phyloP scores from a whole-genome alignment of 2,888 invertebrate species.

The Perizoma affinitatum region DNA sequence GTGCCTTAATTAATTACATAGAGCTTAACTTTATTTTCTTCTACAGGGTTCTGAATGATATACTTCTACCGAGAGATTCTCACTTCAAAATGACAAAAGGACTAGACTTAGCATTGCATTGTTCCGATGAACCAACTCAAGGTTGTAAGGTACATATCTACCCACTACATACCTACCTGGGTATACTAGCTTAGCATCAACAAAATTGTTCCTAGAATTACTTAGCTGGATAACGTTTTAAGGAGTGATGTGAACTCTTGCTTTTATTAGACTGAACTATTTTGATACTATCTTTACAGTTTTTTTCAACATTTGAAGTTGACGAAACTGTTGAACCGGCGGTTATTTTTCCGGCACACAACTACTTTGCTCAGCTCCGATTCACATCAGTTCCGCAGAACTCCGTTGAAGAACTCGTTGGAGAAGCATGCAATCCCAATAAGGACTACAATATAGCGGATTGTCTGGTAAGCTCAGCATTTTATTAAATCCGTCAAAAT shows the following conservation, averaged over 20 bases:
- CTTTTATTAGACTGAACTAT: background rate
- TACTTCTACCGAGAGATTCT: slow-evolving; percentile 10
- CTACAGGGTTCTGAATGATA: slow-evolving; percentile 11
- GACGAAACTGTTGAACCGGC: slow-evolving; percentile 53
- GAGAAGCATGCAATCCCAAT: slow-evolving; percentile 42
- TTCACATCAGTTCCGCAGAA: slow-evolving; percentile 53
- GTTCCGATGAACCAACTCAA: slow-evolving; percentile 45
- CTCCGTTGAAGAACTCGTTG: slow-evolving; percentile 46
- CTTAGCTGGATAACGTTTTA: too few species aligned
- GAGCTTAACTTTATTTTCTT: background rate
- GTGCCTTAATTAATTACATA: too few species aligned
- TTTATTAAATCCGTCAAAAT: too few species aligned
- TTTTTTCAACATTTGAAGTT: slow-evolving; percentile 56
- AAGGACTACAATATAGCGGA: slow-evolving; percentile 43
- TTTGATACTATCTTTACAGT: slow-evolving; percentile 43
- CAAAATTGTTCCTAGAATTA: too few species aligned
- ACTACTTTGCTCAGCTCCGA: slow-evolving; percentile 54
- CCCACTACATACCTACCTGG: too few species aligned
- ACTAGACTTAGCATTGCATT: slow-evolving; percentile 57
- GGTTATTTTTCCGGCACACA: slow-evolving; percentile 49
- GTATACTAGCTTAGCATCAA: too few species aligned
- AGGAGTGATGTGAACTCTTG: too few species aligned
- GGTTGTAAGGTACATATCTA: slow-evolving; percentile 55
- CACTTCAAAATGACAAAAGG: slow-evolving; percentile 34
- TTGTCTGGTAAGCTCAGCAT: slow-evolving; percentile 48